Base-by-base conservation (phyloP, 2,113 vertebrate genomes). In the Onychostoma macrolepis region DNA sequence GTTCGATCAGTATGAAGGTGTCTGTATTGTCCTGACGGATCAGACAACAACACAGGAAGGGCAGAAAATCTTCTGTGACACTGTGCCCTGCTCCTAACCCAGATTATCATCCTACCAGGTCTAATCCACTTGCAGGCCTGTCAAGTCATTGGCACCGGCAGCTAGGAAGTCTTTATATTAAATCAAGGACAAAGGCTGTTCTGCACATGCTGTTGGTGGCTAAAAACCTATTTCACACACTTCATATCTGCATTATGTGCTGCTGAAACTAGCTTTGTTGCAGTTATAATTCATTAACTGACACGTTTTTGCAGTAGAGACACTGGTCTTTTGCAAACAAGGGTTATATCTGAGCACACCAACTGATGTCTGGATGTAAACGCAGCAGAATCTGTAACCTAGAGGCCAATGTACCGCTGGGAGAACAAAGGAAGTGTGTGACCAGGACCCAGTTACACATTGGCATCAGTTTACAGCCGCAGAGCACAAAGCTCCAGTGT, bases 391-490 rank as follows among this genome's bases (percentile, higher is more conserved):
- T 26, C 12, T 26, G 48, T 50, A 74, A 26, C 69, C 85, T 75
- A 45, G 65, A 72, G 41, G 69, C 38, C 79, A 75, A 21, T 82
- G 79, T 63, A 45, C 36, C 36, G 24, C 79, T 58, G 43, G 12
- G 17, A 21, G 56, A 79, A 87, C 58, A 87, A 75, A 74, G 45
- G 11, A 82, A 43, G 26, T 58, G 36, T 76, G 38, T 81, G 61
- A 88, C 50, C 78, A 4, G 67, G 65, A 85, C 81, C 63, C 81
- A 87, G 38, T 84, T 78, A 36, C 71, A 84, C 65, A 82, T 13
- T n/a, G 78, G 76, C 78, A 5, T 76, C 36, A 11, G 33, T n/a
- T 43, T 74, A 67, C 87, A 85, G 71, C 13, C 33, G 3, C 17
- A 48, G 61, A 63, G 61, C 58, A 88, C 79, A 88, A 86, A 83